Evolutionary conservation across 2,797 vertebrate species (phyloP).

Genomic region (Tarsius wallacei): DNA sequence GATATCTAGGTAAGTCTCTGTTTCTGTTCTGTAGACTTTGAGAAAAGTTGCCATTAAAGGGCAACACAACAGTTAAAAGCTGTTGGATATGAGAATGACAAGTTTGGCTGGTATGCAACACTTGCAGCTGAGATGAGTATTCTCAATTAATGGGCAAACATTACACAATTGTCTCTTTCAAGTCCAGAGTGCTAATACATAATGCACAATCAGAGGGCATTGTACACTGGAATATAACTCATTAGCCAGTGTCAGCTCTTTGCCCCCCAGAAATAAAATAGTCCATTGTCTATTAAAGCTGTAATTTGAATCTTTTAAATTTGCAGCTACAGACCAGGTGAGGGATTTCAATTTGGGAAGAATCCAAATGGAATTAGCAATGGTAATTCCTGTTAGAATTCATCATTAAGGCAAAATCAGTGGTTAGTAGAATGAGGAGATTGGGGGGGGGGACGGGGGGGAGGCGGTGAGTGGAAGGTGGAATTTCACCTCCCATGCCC

Average conservation of each 20-base stretch:
- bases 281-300: constrained; percentile 52
- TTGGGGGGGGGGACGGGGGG: rapidly evolving
- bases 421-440: neutral
- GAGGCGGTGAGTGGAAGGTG: neutral
- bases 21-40: constrained; percentile 59
- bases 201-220: constrained; percentile 69
- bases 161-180: constrained; percentile 80
- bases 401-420: constrained; percentile 52
- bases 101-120: constrained; percentile 73
- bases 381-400: constrained; percentile 14
- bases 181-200: constrained; percentile 48
- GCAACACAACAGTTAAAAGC: constrained; percentile 74
- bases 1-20: constrained; percentile 54
- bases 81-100: constrained; percentile 73
- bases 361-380: constrained; percentile 24
- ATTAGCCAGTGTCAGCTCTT: constrained; percentile 51
- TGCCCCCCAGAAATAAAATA: constrained; percentile 55
- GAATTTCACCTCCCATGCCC: constrained; percentile 20
- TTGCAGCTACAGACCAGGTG: constrained; percentile 66
- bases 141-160: constrained; percentile 80
- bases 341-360: constrained; percentile 61
- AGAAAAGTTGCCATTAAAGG: constrained; percentile 72
- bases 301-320: constrained; percentile 65
- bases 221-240: constrained; percentile 62
- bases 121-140: constrained; percentile 76